A percentile compares a stretch with the other conserved stretches of the same genome.
phyloP scores from a whole-genome alignment of 2,797 vertebrate species.

The Peromyscus eremicus region DNA sequence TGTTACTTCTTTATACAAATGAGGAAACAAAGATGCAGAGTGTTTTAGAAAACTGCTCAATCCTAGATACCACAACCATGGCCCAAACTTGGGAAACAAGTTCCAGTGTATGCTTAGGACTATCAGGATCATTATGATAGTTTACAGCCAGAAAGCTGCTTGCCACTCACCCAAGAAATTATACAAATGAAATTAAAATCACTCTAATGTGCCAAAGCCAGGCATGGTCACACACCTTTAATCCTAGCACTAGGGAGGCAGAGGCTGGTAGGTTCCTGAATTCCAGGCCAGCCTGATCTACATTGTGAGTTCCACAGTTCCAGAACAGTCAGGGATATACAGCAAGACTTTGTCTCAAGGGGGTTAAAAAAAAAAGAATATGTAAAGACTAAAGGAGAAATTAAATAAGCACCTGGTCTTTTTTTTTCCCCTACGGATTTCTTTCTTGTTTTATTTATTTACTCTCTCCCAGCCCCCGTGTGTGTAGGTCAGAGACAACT shows the following conservation, averaged over 20 bases:
- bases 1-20: neutral
- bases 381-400: neutral
- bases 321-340: neutral
- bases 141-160: neutral
- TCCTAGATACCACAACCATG: neutral
- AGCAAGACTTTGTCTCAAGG: neutral
- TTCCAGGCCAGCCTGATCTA: neutral
- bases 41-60: neutral
- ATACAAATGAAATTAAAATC: neutral
- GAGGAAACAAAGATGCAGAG: neutral
- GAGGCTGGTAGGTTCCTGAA: neutral
- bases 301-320: neutral
- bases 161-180: neutral
- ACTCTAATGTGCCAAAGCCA: neutral
- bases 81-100: neutral
- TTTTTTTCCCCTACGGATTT: neutral
- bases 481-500: neutral
- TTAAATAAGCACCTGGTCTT: neutral
- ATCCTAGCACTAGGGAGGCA: neutral
- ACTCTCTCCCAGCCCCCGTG: neutral
- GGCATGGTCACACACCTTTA: neutral
- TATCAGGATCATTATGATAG: neutral
- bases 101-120: neutral
- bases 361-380: neutral
- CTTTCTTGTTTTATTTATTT: neutral